These are phyloP conservation scores for Morphnarchus princeps DNA, from an alignment of 2,113 vertebrate genomes.

Conservation along the genomic window DNA sequence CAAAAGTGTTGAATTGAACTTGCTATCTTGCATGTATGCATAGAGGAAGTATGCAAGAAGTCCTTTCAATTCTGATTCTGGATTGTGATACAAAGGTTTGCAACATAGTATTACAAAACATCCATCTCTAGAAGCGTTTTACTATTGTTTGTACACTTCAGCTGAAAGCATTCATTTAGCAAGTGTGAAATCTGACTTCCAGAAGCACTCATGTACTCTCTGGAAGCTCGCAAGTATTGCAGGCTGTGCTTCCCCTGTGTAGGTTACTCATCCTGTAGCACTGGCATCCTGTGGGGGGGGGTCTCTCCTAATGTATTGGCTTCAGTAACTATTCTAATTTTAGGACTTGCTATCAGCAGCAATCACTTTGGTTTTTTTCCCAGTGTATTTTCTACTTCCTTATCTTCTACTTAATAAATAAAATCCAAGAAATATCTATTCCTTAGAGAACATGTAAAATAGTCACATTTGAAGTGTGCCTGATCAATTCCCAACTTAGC, in stretches of 20 bases:
- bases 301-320: conserved; percentile 54
- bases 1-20: neutral
- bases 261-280: conserved; percentile 74
- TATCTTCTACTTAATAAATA: neutral
- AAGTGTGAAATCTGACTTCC: conserved; percentile 61
- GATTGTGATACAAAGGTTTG: neutral
- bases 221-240: conserved; percentile 26
- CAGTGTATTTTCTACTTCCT: neutral
- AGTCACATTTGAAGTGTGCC: neutral
- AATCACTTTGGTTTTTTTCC: neutral
- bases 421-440: neutral
- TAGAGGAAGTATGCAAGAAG: neutral
- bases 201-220: conserved; percentile 72
- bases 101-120: neutral
- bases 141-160: neutral
- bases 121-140: neutral
- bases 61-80: neutral
- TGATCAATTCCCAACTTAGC: neutral
- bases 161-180: neutral
- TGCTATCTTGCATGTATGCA: neutral
- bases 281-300: conserved; percentile 66
- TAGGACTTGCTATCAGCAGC: neutral
- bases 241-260: conserved; percentile 63
- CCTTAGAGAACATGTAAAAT: neutral
- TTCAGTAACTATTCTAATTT: conserved; percentile 69